Conservation (phyloP, 2,113 vertebrate genomes). For the Neotragus moschatus region DNA sequence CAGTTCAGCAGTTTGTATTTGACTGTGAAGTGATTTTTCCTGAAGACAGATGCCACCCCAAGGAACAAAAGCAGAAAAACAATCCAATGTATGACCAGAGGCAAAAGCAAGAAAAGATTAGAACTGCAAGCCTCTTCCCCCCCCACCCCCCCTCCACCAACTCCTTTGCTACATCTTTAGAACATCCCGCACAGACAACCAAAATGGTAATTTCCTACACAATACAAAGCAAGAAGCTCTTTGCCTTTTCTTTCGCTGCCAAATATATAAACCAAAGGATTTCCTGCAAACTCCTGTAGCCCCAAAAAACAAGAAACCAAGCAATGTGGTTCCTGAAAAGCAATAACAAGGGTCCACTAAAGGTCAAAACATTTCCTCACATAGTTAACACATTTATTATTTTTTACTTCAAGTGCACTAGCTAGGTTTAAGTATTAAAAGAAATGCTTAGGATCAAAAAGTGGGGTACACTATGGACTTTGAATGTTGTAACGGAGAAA, state of each 20-base stretch:
- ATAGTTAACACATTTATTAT: neutral
- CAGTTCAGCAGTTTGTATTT: constrained; percentile 52
- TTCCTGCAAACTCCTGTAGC: neutral
- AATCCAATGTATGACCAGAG: constrained; percentile 64
- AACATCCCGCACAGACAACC: neutral
- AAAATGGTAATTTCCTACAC: constrained; percentile 46
- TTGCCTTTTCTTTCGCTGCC: constrained; percentile 33
- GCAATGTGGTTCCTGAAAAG: neutral
- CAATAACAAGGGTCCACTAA: neutral
- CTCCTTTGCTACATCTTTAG: neutral
- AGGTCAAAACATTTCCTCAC: constrained; percentile 10
- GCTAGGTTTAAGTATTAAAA: constrained; percentile 1
- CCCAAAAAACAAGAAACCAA: constrained; percentile 15
- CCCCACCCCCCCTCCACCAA: neutral
- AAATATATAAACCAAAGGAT: neutral
- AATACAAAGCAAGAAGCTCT: constrained; percentile 32
- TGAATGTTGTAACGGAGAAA: neutral
- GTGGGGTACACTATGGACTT: neutral
- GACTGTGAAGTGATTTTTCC: constrained; percentile 70
- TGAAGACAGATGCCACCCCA: constrained; percentile 73
- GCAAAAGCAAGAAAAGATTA: constrained; percentile 66
- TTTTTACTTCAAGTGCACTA: neutral
- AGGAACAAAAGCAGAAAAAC: constrained; percentile 76
- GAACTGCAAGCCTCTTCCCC: neutral
- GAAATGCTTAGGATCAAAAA: neutral